These are phyloP conservation scores for Clavelina lepadiformis DNA, from an alignment of 23 tunicate species.

Conservation along the genomic window DNA sequence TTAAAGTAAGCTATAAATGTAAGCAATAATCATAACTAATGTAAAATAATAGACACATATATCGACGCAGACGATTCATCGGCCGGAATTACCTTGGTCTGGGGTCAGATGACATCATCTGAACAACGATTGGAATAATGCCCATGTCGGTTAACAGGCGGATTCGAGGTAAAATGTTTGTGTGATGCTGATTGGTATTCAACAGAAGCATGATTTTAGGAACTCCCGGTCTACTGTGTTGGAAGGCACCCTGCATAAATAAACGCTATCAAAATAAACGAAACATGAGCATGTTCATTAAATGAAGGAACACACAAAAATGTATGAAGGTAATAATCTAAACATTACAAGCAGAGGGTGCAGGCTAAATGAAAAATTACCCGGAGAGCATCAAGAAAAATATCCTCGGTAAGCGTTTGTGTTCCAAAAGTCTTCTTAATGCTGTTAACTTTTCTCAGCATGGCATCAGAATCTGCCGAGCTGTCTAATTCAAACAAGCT, in stretches of 20 bases:
- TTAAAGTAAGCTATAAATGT: no score
- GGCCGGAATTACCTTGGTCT: no score
- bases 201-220: constrained; percentile 33
- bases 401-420: background rate
- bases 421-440: constrained; percentile 6
- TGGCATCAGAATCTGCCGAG: background rate
- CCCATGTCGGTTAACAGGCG: constrained; percentile 6
- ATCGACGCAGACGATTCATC: no score
- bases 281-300: no score
- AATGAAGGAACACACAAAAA: no score
- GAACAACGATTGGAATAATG: constrained; percentile 38
- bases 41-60: no score
- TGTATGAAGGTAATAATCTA: no score
- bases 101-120: constrained; percentile 25
- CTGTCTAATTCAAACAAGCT: background rate
- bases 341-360: no score
- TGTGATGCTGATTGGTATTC: constrained; percentile 44
- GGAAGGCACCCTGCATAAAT: constrained; percentile 17
- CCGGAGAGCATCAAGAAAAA: background rate
- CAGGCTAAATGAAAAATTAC: no score
- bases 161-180: constrained; percentile 17
- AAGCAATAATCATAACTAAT: no score
- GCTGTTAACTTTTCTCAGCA: background rate
- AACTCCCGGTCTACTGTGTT: constrained; percentile 16
- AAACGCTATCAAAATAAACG: no score